A percentile compares a stretch with the other conserved stretches of the same genome.
phyloP scores from a whole-genome alignment of 2,113 vertebrate genomes.

The Lophura nycthemera region DNA sequence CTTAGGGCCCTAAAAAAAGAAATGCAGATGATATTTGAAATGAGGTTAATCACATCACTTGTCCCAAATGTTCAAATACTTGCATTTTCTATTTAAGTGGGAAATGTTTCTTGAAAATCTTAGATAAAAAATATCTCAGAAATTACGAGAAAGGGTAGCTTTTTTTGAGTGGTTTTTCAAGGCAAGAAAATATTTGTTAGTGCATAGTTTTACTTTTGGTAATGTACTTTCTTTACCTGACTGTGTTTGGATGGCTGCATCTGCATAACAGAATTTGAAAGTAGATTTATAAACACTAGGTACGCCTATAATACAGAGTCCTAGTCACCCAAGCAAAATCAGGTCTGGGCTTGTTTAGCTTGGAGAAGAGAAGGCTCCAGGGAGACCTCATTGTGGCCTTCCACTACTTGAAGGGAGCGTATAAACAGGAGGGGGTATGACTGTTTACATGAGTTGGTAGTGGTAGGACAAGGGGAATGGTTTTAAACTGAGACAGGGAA shows the following conservation, averaged over 20 bases:
- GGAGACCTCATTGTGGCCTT: no score
- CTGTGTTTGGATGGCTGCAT: background rate
- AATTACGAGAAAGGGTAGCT: background rate
- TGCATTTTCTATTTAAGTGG: background rate
- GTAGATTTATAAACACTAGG: background rate
- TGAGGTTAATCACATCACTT: rapidly evolving
- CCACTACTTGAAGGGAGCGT: no score
- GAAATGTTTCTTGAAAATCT: background rate
- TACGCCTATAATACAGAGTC: background rate
- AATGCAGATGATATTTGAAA: background rate
- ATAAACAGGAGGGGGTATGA: no score
- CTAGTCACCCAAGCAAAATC: background rate
- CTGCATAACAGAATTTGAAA: background rate
- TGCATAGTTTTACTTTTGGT: background rate
- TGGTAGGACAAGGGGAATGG: no score
- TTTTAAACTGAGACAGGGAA: no score
- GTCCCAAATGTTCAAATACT: background rate
- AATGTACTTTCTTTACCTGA: background rate
- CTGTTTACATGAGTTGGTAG: no score
- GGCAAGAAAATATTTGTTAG: background rate
- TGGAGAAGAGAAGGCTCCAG: no score
- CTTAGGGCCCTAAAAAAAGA: background rate
- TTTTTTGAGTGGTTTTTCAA: background rate
- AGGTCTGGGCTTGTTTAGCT: background rate
- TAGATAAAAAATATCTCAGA: background rate